phyloP scores from a whole-genome alignment of 2,888 invertebrate genomes.

The Meghimatium bilineatum region DNA sequence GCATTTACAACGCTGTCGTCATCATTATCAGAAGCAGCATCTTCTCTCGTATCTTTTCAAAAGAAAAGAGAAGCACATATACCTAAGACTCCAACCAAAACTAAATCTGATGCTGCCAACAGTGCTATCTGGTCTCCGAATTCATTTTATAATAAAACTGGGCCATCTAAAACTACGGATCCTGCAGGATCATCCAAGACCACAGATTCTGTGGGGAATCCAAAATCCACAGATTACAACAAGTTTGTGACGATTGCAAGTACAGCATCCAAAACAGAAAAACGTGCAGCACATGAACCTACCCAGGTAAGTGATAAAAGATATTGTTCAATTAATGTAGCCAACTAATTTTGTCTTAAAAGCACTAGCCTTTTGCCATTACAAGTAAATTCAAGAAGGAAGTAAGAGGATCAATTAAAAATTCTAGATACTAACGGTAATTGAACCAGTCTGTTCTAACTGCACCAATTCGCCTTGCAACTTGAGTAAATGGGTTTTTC shows the following conservation, averaged over 20 bases:
- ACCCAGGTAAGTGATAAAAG: conserved; percentile 31
- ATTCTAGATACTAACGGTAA: too few relatives aligned
- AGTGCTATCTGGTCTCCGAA: conserved; percentile 18
- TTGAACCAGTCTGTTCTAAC: too few relatives aligned
- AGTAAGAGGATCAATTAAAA: too few relatives aligned
- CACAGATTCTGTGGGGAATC: background rate
- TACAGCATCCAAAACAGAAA: conserved; percentile 65
- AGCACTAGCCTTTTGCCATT: too few relatives aligned
- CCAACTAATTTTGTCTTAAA: too few relatives aligned
- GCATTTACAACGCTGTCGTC: background rate
- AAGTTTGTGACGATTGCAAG: conserved; percentile 55
- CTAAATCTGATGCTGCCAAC: background rate
- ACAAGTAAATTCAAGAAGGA: too few relatives aligned
- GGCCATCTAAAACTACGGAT: background rate
- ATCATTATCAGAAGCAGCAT: conserved; percentile 27
- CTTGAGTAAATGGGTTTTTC: too few relatives aligned
- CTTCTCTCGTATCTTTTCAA: conserved; percentile 4
- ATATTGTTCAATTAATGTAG: background rate
- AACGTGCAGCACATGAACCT: conserved; percentile 58
- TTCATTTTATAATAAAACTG: conserved; percentile 41
- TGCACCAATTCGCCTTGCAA: too few relatives aligned
- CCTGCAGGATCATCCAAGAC: background rate
- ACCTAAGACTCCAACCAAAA: conserved; percentile 19
- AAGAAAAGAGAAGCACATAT: conserved; percentile 43
- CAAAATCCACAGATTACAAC: too few relatives aligned